Evolutionary conservation across 92 coral and sea anemone genomes (phyloP), one percentile per base, ranked within the genome.

Genomic region (Zoanthus solanderi): DNA sequence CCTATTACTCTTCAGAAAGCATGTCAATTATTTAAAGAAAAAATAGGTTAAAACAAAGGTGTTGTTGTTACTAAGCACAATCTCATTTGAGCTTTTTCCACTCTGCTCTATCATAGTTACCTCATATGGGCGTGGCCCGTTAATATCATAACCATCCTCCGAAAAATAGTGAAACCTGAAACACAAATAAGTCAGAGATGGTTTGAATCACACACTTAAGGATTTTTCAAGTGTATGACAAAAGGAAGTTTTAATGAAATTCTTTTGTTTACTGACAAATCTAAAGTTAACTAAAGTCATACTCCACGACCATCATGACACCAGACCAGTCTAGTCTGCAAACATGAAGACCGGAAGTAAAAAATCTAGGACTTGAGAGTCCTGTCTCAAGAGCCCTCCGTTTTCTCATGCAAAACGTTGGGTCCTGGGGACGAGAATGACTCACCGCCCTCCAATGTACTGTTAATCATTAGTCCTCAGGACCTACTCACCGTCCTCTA

Each of bases 81-180:
- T 37, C 42, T 37, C 42, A 37, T 37, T 37, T 37, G 42, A 37
- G 42, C 3, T 37, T 37, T 37, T 37, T 2, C 42, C 42, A 37
- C 42, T 37, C 42, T 37, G 4, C 3, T 63, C 30, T 10, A 23
- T 9, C 1, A 17, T 4, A 6, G 47, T 87, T 83, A 97, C 99
- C 98, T 97, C 99, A 66, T 87, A 97, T 53, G 97, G 95, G 9
- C 92, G 94, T 44, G 95, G 98, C 0, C 97, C 98, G 68, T 92
- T 87, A 29, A 91, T 90, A 72, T 92, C 97, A 66, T 91, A 94
- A 58, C 99, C 99, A 87, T 95, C 95, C 79, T 97, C 99, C 9
- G 99, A 97, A 84, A 95, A 97, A 71, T 95, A 97, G 50, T 97
- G 99, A 84, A 97, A 97, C 90, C 99, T 97, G 86, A 28, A 69